Percentiles rank a stretch among this genome's conserved stretches.
Conservation (phyloP, 2,888 invertebrate species). For the Drosophila tripunctata region DNA sequence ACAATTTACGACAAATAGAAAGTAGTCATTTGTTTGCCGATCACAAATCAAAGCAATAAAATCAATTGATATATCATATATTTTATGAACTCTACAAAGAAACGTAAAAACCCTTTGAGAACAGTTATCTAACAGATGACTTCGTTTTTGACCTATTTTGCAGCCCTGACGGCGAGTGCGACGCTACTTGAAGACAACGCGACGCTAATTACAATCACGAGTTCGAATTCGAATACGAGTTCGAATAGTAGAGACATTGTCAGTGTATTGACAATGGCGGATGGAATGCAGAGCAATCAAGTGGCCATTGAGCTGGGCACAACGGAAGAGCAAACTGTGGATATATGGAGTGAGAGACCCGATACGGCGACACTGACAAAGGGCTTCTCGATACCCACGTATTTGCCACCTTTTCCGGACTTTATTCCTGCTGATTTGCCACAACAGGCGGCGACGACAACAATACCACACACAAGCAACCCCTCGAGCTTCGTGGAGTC, state of each 20-base stretch:
- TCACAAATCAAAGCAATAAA: background rate
- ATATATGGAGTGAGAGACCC: conserved; percentile 65
- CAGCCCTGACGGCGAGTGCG: conserved; percentile 73
- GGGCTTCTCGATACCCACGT: conserved; percentile 82
- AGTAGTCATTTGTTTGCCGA: conserved; percentile 24
- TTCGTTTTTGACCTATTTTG: conserved; percentile 67
- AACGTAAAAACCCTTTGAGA: background rate
- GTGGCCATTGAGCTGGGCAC: conserved; percentile 32
- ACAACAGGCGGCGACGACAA: conserved; percentile 38
- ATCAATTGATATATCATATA: background rate
- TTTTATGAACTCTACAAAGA: background rate
- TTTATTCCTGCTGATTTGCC: conserved; percentile 79
- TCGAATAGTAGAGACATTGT: conserved; percentile 27
- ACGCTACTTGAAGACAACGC: conserved; percentile 47
- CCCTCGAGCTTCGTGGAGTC: conserved; percentile 5
- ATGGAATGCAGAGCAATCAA: conserved; percentile 28
- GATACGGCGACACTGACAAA: conserved; percentile 79
- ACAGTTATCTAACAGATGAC: conserved; percentile 30
- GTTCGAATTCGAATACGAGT: background rate
- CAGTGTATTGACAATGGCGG: conserved; percentile 2
- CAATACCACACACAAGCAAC: conserved; percentile 31
- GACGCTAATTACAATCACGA: conserved; percentile 57
- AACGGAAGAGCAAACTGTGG: conserved; percentile 38
- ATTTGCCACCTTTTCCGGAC: conserved; percentile 80
- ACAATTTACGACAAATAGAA: background rate